Percentiles rank a stretch among this genome's conserved stretches.
Conservation (phyloP, 2,797 vertebrate species). For the Chiroxiphia lanceolata region DNA sequence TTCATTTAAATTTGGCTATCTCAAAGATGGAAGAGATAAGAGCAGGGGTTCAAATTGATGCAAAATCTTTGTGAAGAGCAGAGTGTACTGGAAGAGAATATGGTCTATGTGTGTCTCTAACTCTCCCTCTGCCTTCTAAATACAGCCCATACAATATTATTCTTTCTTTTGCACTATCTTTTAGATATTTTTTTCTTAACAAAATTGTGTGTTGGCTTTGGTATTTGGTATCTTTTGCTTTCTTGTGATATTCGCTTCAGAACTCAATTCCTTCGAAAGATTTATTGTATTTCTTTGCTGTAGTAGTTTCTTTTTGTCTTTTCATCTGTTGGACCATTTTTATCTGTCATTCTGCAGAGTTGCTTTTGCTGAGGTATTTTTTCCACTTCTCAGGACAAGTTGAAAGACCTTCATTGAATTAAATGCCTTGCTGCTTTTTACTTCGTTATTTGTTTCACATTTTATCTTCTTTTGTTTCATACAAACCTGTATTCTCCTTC, state of each 20-base stretch:
- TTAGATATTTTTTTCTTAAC: not conserved
- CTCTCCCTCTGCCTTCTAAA: not conserved
- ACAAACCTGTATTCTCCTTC: not conserved
- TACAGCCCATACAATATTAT: not conserved
- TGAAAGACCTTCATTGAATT: not conserved
- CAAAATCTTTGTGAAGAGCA: not conserved
- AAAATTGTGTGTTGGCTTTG: not conserved
- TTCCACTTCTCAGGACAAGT: not conserved
- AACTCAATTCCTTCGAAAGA: not conserved
- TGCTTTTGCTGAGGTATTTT: not conserved
- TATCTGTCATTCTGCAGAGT: not conserved
- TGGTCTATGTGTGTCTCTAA: not conserved
- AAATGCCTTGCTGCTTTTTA: not conserved
- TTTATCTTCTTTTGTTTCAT: not conserved
- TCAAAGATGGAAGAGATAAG: not conserved
- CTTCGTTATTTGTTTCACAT: not conserved
- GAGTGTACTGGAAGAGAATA: not conserved
- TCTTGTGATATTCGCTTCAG: not conserved
- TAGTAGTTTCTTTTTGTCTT: not conserved
- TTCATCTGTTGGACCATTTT: not conserved
- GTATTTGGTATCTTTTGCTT: not conserved
- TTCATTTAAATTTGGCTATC: not conserved
- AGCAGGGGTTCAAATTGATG: not conserved
- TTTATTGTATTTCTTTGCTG: not conserved
- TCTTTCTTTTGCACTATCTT: not conserved